A percentile compares a stretch with the other conserved stretches of the same genome.
Evolutionary conservation across 23 tunicate species (phyloP).

Genomic region (Trididemnum nubilum): DNA sequence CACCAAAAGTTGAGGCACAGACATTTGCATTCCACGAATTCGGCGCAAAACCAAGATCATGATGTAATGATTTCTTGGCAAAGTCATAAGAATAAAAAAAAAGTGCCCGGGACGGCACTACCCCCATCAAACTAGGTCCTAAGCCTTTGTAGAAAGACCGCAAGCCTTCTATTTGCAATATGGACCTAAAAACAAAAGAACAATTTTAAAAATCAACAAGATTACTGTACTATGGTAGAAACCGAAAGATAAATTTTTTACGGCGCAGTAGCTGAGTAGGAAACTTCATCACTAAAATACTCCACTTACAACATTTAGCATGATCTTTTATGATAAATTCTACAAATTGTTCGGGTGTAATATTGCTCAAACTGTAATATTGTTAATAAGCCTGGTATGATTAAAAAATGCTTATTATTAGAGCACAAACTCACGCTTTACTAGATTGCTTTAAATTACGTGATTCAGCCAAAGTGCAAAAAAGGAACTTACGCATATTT

Average conservation of each 20-base stretch:
- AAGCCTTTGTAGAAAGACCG: constrained; percentile 78
- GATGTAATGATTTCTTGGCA: constrained; percentile 36
- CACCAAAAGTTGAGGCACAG: constrained; percentile 54
- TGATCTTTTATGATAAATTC: no score
- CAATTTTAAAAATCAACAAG: neutral
- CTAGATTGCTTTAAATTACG: no score
- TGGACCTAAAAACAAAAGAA: constrained; percentile 57
- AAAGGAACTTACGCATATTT: no score
- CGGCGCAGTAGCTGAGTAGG: no score
- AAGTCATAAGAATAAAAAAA: constrained; percentile 54
- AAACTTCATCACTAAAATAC: no score
- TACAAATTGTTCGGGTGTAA: no score
- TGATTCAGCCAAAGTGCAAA: no score
- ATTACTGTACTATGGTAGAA: neutral
- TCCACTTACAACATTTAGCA: no score
- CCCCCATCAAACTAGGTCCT: constrained; percentile 64
- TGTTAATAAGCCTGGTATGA: no score
- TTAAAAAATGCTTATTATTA: no score
- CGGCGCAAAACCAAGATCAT: constrained; percentile 10
- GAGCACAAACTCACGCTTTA: no score
- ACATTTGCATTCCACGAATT: constrained; percentile 40
- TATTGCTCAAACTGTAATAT: no score
- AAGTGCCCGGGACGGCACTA: constrained; percentile 72
- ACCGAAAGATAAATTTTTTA: neutral
- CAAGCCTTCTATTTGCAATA: constrained; percentile 57